Percentiles rank a stretch among this genome's conserved stretches.
Evolutionary conservation across 92 coral and sea anemone genomes (phyloP).

Genomic region (Galaxea fascicularis): DNA sequence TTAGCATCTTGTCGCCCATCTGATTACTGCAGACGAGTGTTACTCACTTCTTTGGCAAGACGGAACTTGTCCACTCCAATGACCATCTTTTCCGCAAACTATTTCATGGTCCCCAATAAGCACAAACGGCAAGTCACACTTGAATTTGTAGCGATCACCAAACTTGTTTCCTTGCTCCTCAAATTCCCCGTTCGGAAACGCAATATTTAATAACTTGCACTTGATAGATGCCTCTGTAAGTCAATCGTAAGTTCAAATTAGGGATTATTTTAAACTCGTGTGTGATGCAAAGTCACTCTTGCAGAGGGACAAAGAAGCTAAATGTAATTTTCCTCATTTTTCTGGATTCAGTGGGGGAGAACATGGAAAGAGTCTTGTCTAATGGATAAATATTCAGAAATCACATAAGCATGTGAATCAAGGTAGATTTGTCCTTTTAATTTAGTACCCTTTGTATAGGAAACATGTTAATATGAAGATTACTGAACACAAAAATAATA

Average conservation of each 20-base stretch:
- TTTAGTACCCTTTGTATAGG: too few relatives aligned
- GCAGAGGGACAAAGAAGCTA: neutral
- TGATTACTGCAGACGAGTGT: neutral
- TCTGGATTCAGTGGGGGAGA: too few relatives aligned
- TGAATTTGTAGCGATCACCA: conserved; percentile 36
- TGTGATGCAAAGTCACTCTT: neutral
- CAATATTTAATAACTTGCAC: neutral
- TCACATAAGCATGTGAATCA: too few relatives aligned
- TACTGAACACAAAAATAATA: too few relatives aligned
- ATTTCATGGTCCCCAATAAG: conserved; percentile 22
- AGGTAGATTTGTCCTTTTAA: too few relatives aligned
- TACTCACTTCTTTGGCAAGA: conserved; percentile 30
- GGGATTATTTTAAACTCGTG: neutral
- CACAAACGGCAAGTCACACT: conserved; percentile 4
- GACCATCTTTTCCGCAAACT: conserved; percentile 28
- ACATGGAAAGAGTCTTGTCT: too few relatives aligned
- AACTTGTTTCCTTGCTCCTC: conserved; percentile 9
- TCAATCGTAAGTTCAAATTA: neutral
- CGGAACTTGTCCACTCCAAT: conserved; percentile 40
- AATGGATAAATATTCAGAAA: too few relatives aligned
- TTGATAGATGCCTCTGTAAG: neutral
- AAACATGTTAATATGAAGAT: too few relatives aligned
- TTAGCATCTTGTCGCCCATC: neutral
- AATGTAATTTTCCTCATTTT: too few relatives aligned
- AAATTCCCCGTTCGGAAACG: conserved; percentile 16